These are phyloP conservation scores for Polylopha cassiicola DNA, from an alignment of 2,888 invertebrate genomes.

Conservation along the genomic window DNA sequence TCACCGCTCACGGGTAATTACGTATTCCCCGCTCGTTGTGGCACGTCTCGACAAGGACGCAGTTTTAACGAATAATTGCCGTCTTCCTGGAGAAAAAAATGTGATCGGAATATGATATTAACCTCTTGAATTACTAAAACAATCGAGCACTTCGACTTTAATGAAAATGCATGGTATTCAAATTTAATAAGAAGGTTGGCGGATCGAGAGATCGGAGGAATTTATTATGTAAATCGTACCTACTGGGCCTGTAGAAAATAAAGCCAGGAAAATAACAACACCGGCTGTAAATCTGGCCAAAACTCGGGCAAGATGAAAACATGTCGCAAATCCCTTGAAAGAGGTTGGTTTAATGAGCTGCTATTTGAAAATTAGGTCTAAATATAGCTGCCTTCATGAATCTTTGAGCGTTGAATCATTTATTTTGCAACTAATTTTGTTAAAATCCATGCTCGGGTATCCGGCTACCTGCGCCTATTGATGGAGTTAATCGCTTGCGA, in stretches of 20 bases:
- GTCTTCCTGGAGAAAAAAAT: slow-evolving; percentile 29
- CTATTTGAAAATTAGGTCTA: too few species aligned
- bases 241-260: slow-evolving; percentile 31
- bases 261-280: slow-evolving; percentile 26
- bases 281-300: slow-evolving; percentile 13
- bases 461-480: too few species aligned
- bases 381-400: too few species aligned
- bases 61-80: slow-evolving; percentile 42
- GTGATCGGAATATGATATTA: slow-evolving; percentile 27
- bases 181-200: slow-evolving; percentile 32
- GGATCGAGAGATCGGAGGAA: slow-evolving; percentile 31
- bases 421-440: too few species aligned
- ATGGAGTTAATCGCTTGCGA: too few species aligned
- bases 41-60: slow-evolving; percentile 30
- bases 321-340: too few species aligned
- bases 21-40: slow-evolving; percentile 46
- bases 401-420: too few species aligned
- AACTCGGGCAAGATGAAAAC: too few species aligned
- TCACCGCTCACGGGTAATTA: slow-evolving; percentile 38
- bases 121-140: slow-evolving; percentile 24
- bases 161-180: slow-evolving; percentile 26
- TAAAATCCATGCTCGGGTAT: too few species aligned
- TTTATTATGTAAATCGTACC: slow-evolving; percentile 38
- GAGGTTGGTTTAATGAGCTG: too few species aligned
- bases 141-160: slow-evolving; percentile 25